Evolutionary conservation across 2,888 invertebrate genomes (phyloP).

Genomic region (Podabrus alpinus): DNA sequence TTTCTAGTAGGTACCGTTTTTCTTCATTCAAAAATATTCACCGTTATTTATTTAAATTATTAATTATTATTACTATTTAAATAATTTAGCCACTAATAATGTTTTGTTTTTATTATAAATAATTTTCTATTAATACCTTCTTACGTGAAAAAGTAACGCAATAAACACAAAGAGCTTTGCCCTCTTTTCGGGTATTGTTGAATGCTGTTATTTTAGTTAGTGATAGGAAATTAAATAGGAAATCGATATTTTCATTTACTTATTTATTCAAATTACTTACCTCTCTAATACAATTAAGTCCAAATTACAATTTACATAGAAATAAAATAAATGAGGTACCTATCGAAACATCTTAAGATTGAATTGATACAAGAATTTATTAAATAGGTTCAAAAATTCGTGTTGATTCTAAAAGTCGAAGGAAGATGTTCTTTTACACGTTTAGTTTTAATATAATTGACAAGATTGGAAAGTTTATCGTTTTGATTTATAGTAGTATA

Average conservation of each 20-base stretch:
- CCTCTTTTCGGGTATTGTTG: background rate
- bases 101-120: too few relatives aligned
- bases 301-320: background rate
- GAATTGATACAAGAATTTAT: background rate
- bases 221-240: slow-evolving; percentile 5
- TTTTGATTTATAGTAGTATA: background rate
- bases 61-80: too few relatives aligned
- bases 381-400: background rate
- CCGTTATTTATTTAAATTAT: too few relatives aligned
- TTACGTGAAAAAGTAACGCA: background rate
- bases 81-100: too few relatives aligned
- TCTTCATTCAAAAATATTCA: too few relatives aligned
- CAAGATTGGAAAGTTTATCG: background rate
- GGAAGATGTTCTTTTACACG: background rate
- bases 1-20: too few relatives aligned
- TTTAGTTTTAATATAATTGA: background rate
- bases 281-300: background rate
- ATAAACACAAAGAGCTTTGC: background rate
- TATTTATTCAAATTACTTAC: background rate
- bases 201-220: background rate
- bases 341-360: background rate
- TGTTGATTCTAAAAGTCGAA: background rate
- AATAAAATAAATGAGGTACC: background rate
- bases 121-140: background rate
- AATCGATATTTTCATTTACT: background rate